Evolutionary conservation across 2,113 vertebrate species (phyloP), one percentile per base, ranked within the genome.

Genomic region (Hydrochoerus hydrochaeris): DNA sequence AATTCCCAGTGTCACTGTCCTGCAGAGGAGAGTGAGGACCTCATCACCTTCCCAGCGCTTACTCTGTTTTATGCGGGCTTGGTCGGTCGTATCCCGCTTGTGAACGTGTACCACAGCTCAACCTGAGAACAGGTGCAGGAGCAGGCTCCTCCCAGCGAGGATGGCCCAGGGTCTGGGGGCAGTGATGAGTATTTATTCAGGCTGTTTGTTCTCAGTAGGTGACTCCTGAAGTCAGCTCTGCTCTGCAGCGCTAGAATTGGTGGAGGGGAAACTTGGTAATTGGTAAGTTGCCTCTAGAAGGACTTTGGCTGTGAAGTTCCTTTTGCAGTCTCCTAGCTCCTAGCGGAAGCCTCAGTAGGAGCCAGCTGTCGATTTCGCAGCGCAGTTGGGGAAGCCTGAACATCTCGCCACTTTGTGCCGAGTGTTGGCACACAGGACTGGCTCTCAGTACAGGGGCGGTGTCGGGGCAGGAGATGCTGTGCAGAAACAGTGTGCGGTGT

Each of bases 1-100:
- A 94, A 62, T 83, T 82, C 38, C 85, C 26, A 73, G 60, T 80
- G 77, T 90, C 65, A 41, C 69, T 89, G 32, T 44, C 35, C 22
- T 83, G 80, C n/a, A 92, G 52, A 82, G 28, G 62, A 88, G 35
- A 20, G 49, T 88, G 81, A 83, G 93, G 30, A 88, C 82, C 77
- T 89, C 88, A 95, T 9, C 26, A 65, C 41, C 62, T 90, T 71
- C 35, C 6, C 44, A n/a, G 65, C 69, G 44, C 57, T 24, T 16
- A 58, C 9, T 41, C 49, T 71, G 49, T 35, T 82, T 38, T 38
- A 24, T 58, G 35, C 35, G 7, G 22, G 22, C 49, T 52, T 52
- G 49, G 24, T 1, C 19, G 69, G n/a, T 22, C 20, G 11, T 12
- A 4, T 35, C 41, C 41, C 8, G 49, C 46, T 96, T 22, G 44